phyloP scores from a whole-genome alignment of 1,140 invertebrate genomes.

The Myzus persicae region DNA sequence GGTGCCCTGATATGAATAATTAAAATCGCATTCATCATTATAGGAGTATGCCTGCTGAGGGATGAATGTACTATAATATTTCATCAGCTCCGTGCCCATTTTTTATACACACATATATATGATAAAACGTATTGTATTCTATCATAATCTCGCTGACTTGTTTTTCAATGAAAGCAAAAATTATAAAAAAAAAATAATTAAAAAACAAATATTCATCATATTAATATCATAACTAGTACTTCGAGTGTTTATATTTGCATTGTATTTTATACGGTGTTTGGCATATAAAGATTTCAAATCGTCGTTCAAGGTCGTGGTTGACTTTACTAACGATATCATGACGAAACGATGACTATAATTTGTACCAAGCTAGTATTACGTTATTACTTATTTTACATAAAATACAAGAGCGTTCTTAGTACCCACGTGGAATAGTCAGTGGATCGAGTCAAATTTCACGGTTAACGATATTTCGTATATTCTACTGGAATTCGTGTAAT shows the following conservation, averaged over 20 bases:
- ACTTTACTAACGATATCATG: neutral
- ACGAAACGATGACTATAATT: too few species aligned
- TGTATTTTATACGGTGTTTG: neutral
- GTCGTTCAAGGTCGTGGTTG: neutral
- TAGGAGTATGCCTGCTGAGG: neutral
- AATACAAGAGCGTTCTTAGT: neutral
- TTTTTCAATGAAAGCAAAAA: neutral
- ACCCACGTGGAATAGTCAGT: neutral
- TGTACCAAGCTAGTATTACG: neutral
- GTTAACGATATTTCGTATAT: neutral
- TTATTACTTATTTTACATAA: neutral
- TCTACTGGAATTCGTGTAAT: neutral
- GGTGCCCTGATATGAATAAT: neutral
- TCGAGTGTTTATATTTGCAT: neutral
- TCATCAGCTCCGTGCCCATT: neutral
- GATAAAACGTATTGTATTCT: too few species aligned
- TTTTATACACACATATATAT: neutral
- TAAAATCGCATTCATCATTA: neutral
- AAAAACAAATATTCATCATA: too few species aligned
- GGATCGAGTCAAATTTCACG: neutral
- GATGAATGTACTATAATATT: neutral
- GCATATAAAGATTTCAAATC: neutral
- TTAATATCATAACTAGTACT: neutral
- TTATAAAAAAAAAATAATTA: neutral
- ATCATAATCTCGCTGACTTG: neutral